These are phyloP conservation scores for Drosophila malerkotliana DNA, from an alignment of 1,140 invertebrate species.

Conservation along the genomic window DNA sequence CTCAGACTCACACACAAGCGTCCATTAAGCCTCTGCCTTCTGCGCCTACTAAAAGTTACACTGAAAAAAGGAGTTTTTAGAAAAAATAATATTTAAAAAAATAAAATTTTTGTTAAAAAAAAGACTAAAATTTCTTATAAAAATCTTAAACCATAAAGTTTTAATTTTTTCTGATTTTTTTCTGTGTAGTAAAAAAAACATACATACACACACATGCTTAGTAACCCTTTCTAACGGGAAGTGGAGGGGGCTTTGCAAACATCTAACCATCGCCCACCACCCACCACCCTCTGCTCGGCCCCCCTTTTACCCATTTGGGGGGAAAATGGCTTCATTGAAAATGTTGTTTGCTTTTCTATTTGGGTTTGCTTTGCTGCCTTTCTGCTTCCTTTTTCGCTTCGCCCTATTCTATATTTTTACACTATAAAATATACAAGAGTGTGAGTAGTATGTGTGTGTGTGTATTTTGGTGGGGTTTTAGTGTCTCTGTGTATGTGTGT, in stretches of 20 bases:
- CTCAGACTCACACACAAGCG: constrained; percentile 47
- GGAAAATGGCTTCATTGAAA: constrained; percentile 81
- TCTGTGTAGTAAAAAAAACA: constrained; percentile 14
- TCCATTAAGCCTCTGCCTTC: constrained; percentile 49
- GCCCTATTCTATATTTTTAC: constrained; percentile 80
- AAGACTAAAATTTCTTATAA: neutral
- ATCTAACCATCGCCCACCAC: neutral
- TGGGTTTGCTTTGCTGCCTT: constrained; percentile 73
- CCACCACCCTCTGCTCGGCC: neutral
- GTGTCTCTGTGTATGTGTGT: constrained; percentile 58
- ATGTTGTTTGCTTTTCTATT: constrained; percentile 82
- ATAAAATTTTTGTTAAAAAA: too few relatives aligned
- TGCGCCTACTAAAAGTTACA: constrained; percentile 42
- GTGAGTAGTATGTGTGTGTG: constrained; percentile 46
- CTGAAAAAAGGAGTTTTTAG: neutral
- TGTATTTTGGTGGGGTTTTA: constrained; percentile 24
- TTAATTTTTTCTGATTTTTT: neutral
- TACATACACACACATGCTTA: constrained; percentile 26
- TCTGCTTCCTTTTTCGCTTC: constrained; percentile 44
- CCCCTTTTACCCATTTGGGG: constrained; percentile 42
- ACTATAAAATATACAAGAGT: constrained; percentile 78
- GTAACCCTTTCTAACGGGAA: constrained; percentile 38
- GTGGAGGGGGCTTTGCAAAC: constrained; percentile 29
- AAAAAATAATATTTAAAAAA: neutral
- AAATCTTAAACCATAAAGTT: neutral